Evolutionary conservation across 1,140 invertebrate species (phyloP).

Genomic region (Paramacrobiotus metropolitanus): DNA sequence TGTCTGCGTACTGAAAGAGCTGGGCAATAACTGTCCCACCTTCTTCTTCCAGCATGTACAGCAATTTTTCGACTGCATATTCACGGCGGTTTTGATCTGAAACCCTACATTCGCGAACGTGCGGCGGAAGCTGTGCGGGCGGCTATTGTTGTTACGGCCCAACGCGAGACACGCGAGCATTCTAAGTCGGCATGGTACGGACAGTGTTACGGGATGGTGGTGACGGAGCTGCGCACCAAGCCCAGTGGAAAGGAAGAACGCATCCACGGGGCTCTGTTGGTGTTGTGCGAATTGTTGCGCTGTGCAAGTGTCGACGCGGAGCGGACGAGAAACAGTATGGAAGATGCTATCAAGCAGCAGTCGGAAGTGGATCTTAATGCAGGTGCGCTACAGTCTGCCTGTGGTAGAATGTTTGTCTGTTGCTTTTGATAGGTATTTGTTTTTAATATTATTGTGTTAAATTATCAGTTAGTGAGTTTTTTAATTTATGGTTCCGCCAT

Average conservation of each 20-base stretch:
- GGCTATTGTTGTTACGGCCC: constrained; percentile 73
- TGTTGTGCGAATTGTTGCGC: constrained; percentile 76
- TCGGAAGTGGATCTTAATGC: not conserved
- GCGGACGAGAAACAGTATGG: constrained; percentile 14
- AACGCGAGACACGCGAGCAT: constrained; percentile 73
- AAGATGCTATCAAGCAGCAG: not conserved
- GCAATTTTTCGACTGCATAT: constrained; percentile 77
- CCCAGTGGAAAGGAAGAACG: constrained; percentile 63
- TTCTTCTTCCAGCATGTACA: constrained; percentile 96
- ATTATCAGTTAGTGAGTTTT: no score
- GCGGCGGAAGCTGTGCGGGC: constrained; percentile 75
- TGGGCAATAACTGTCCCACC: constrained; percentile 82
- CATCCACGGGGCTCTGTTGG: constrained; percentile 71
- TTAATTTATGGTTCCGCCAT: no score
- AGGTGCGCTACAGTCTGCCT: not conserved
- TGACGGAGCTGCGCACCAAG: constrained; percentile 33
- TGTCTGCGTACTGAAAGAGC: constrained; percentile 57
- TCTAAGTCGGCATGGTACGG: constrained; percentile 65
- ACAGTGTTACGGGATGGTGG: constrained; percentile 70
- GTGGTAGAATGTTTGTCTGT: no score
- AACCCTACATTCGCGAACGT: constrained; percentile 61
- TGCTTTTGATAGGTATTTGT: no score
- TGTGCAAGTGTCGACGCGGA: constrained; percentile 74
- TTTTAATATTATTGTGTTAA: no score
- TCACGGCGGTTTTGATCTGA: constrained; percentile 42